Evolutionary conservation across 2,113 vertebrate species (phyloP).

Genomic region (Sylvilagus bachmani): DNA sequence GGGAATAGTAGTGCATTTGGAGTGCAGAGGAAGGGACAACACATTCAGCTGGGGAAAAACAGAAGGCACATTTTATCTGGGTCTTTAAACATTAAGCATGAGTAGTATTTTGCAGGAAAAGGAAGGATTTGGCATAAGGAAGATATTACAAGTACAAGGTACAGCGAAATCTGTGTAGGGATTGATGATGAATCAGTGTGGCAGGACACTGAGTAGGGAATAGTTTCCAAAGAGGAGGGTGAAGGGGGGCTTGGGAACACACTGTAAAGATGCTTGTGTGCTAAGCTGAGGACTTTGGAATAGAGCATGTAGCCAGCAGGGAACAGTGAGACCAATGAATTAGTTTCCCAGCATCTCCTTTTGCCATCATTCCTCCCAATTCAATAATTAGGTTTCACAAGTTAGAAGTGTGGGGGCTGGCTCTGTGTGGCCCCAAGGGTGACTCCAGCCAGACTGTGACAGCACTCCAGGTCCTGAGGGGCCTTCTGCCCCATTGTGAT

Average conservation of each 20-base stretch:
- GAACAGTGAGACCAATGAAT: neutral
- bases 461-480: neutral
- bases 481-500: neutral
- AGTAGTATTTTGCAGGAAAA: neutral
- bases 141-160: neutral
- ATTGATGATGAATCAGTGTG: neutral
- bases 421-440: neutral
- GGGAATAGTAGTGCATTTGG: neutral
- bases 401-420: neutral
- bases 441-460: neutral
- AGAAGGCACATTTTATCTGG: neutral
- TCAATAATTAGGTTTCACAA: neutral
- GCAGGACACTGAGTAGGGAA: neutral
- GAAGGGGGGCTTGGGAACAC: neutral
- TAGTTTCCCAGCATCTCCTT: neutral
- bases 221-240: neutral
- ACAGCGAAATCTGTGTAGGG: neutral
- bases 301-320: neutral
- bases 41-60: neutral
- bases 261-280: neutral
- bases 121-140: neutral
- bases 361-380: neutral
- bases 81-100: neutral
- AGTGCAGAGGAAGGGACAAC: neutral
- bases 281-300: slow-evolving; percentile 13